Evolutionary conservation across 2,113 vertebrate species (phyloP).

Genomic region (Saccopteryx leptura): DNA sequence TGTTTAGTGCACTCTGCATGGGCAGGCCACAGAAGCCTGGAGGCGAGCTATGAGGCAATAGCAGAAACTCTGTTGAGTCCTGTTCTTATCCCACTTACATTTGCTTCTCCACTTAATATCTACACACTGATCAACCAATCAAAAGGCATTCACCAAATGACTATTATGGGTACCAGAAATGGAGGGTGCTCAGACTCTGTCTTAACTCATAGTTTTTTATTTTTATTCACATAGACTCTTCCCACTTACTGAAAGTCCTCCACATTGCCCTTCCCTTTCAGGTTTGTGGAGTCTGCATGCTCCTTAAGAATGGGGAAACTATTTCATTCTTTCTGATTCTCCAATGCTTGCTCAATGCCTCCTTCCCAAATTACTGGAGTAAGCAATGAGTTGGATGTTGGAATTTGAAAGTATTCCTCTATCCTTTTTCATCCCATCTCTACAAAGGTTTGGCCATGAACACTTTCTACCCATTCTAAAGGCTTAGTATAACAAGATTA

Average conservation of each 20-base stretch:
- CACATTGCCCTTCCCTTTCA: neutral
- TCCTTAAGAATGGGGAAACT: neutral
- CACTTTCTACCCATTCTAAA: neutral
- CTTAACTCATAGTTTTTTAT: neutral
- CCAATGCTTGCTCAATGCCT: neutral
- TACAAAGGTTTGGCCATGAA: neutral
- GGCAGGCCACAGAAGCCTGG: constrained; percentile 52
- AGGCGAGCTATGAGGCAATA: constrained; percentile 70
- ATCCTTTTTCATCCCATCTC: neutral
- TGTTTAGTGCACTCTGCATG: constrained; percentile 10
- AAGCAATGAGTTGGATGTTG: neutral
- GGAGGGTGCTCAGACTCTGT: neutral
- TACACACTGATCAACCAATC: constrained; percentile 9
- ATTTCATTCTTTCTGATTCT: neutral
- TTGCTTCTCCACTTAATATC: constrained; percentile 52
- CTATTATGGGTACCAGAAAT: neutral
- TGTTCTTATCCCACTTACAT: constrained; percentile 65
- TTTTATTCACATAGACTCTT: constrained; percentile 21
- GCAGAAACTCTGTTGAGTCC: constrained; percentile 67
- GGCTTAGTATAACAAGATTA: neutral
- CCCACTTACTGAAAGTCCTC: neutral
- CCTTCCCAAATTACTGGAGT: neutral
- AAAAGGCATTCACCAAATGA: neutral
- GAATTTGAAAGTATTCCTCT: neutral
- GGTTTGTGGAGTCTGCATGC: neutral